phyloP scores from a whole-genome alignment of 2,113 vertebrate genomes.

The Acanthisitta chloris region DNA sequence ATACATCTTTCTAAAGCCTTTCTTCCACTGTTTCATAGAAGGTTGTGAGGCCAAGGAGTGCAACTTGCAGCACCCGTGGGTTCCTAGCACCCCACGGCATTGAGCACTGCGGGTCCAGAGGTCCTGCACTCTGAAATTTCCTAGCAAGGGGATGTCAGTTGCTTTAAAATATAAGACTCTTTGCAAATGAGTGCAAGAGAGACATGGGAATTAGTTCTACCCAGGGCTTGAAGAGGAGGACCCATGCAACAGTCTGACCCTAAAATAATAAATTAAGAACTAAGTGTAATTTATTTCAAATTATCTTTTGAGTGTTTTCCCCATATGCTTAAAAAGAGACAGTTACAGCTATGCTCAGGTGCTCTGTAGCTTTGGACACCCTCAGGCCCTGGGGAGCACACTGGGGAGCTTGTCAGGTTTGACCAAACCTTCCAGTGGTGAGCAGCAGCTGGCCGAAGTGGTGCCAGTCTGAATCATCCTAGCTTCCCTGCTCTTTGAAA shows the following conservation, averaged over 20 bases:
- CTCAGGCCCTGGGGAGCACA: fast-evolving
- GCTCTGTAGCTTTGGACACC: not conserved
- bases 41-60: fast-evolving
- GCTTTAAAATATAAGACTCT: not conserved
- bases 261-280: not conserved
- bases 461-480: not conserved
- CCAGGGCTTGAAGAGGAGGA: too few relatives aligned
- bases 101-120: fast-evolving
- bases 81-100: not conserved
- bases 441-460: fast-evolving
- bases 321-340: not conserved
- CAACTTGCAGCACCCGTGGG: fast-evolving
- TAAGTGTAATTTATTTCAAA: not conserved
- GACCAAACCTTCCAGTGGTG: not conserved
- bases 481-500: not conserved
- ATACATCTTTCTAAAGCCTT: not conserved
- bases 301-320: too few relatives aligned
- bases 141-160: not conserved
- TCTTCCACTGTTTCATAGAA: not conserved
- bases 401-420: not conserved
- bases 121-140: not conserved
- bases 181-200: not conserved
- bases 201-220: not conserved
- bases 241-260: not conserved
- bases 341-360: fast-evolving